Percentiles rank a stretch among this genome's conserved stretches.
Evolutionary conservation across 2,113 vertebrate genomes (phyloP).

Genomic region (Psittacara wagleri): DNA sequence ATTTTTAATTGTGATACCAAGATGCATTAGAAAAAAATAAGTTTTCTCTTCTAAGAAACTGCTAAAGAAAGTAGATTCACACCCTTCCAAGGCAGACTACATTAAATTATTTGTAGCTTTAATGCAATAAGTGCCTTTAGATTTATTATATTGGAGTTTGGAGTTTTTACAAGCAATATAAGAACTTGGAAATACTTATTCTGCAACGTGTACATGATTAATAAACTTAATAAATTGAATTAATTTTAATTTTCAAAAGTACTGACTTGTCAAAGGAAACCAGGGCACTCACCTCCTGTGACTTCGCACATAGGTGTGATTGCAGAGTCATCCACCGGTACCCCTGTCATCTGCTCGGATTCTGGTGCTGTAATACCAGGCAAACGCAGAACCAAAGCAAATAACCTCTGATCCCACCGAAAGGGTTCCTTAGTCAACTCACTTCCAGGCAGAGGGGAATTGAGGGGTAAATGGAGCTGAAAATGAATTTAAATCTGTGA

Average conservation of each 20-base stretch:
- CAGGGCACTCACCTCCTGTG: conserved; percentile 83
- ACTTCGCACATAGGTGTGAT: conserved; percentile 96
- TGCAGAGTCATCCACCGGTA: conserved; percentile 88
- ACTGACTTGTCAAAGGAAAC: neutral
- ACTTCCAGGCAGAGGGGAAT: conserved; percentile 91
- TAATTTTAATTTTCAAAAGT: neutral
- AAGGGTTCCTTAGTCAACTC: conserved; percentile 95
- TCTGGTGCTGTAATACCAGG: conserved; percentile 84
- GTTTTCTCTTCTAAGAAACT: neutral
- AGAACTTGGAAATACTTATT: neutral
- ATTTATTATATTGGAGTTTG: neutral
- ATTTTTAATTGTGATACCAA: neutral
- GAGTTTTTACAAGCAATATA: neutral
- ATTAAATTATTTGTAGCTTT: neutral
- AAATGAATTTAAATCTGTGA: conserved; percentile 36
- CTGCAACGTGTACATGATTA: neutral
- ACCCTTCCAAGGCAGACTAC: neutral
- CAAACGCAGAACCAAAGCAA: conserved; percentile 88
- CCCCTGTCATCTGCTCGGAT: conserved; percentile 83
- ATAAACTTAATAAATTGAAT: neutral
- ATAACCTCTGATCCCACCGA: conserved; percentile 94
- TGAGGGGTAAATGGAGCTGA: conserved; percentile 92
- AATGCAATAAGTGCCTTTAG: neutral
- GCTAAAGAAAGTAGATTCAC: neutral
- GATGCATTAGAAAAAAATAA: neutral